These are phyloP conservation scores for Terrapene triunguis DNA, from an alignment of 2,113 vertebrate species.

Conservation along the genomic window DNA sequence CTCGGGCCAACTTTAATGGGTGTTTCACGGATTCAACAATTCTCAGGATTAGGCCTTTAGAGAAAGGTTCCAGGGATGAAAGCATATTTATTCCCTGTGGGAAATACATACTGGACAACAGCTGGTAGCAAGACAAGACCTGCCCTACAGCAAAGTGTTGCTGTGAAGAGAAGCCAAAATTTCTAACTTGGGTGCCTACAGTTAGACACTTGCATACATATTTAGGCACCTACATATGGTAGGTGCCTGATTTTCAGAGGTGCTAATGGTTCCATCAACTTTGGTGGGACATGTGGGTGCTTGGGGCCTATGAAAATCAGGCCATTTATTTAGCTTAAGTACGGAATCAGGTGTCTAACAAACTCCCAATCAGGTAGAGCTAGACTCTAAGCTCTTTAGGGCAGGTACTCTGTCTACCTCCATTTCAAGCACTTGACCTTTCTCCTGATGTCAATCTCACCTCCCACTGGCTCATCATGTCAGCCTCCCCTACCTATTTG, in stretches of 20 bases:
- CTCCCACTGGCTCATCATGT: too few species aligned
- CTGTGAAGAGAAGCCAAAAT: not conserved
- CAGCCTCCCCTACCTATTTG: too few species aligned
- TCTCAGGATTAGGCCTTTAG: not conserved
- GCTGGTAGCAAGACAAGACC: not conserved
- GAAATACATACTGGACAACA: not conserved
- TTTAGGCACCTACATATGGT: too few species aligned
- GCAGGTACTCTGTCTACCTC: not conserved
- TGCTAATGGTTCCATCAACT: not conserved
- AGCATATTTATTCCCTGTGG: not conserved
- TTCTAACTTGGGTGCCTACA: not conserved
- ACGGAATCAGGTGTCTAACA: not conserved
- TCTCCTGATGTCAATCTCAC: not conserved
- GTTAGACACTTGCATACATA: not conserved
- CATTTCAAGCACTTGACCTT: not conserved
- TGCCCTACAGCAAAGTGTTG: not conserved
- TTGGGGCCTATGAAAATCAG: not conserved
- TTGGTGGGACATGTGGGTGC: not conserved
- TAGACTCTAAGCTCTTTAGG: not conserved
- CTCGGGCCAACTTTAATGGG: not conserved
- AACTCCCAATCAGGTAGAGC: too few species aligned
- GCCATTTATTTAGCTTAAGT: not conserved
- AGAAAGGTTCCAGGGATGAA: not conserved
- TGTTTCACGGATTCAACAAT: not conserved
- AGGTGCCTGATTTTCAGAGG: not conserved